Conservation (phyloP, 2,888 invertebrate species). For the Apocheima hispidaria region DNA sequence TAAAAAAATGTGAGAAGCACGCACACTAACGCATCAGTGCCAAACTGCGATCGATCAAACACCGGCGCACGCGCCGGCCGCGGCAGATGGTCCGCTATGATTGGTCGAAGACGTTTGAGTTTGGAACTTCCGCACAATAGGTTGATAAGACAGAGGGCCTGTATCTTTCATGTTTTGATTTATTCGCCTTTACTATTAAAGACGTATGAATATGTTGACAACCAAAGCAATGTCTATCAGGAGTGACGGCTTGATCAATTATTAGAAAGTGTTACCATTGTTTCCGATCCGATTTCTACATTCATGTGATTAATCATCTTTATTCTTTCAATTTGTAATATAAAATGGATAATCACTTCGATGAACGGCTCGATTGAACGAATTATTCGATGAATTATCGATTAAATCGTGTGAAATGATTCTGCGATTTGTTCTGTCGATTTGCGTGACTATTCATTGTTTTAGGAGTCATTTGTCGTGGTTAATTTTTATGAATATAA, state of each 20-base stretch:
- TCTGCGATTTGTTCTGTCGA: constrained; percentile 15
- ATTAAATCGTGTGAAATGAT: constrained; percentile 25
- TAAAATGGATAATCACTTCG: constrained; percentile 14
- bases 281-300: constrained; percentile 59
- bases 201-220: constrained; percentile 36
- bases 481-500: constrained; percentile 2
- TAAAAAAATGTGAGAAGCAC: constrained; percentile 57
- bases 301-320: constrained; percentile 64
- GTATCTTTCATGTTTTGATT: constrained; percentile 30
- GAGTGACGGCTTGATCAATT: constrained; percentile 40
- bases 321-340: constrained; percentile 38
- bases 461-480: constrained; percentile 4
- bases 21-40: constrained; percentile 33
- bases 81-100: constrained; percentile 78
- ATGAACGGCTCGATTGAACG: constrained; percentile 21
- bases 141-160: constrained; percentile 60
- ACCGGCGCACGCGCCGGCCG: constrained; percentile 76
- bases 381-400: constrained; percentile 20
- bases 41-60: constrained; percentile 71
- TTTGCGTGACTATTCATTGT: constrained; percentile 15
- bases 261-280: constrained; percentile 60
- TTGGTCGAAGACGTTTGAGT: constrained; percentile 77
- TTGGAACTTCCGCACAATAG: constrained; percentile 79
- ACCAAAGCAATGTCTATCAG: constrained; percentile 52
- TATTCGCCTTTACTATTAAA: constrained; percentile 51